phyloP scores from a whole-genome alignment of 1,140 invertebrate species.

The Thrips palmi region DNA sequence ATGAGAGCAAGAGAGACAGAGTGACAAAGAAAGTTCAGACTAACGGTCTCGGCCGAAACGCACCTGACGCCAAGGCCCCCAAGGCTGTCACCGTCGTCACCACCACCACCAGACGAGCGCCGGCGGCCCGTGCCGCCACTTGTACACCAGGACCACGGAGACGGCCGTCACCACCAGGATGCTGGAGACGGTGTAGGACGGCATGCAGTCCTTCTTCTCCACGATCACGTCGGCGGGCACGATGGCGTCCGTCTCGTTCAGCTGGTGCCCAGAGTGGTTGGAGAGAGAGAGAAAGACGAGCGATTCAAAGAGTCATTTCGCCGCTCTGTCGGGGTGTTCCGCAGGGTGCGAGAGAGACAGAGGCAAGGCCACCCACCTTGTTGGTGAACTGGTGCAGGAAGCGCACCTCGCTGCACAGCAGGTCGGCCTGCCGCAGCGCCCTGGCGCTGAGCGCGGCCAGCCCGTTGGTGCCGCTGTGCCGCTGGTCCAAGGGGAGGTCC shows the following conservation, averaged over 20 bases:
- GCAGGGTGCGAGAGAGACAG: no score
- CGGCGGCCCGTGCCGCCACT: no score
- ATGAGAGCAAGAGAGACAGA: no score
- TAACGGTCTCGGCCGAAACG: no score
- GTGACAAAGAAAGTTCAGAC: no score
- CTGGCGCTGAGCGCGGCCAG: slow-evolving; percentile 1
- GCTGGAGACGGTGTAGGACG: not conserved
- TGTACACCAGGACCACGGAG: slow-evolving; percentile 4
- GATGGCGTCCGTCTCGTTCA: slow-evolving; percentile 7
- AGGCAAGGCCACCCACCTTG: slow-evolving; percentile 9
- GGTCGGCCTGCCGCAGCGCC: not conserved
- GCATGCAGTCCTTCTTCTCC: slow-evolving; percentile 1
- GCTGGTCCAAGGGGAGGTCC: slow-evolving; percentile 1
- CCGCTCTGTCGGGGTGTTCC: no score
- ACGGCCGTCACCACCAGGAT: slow-evolving; percentile 3
- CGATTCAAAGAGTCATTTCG: no score
- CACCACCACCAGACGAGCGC: no score
- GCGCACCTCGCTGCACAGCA: slow-evolving; percentile 6
- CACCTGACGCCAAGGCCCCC: no score
- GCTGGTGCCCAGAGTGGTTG: slow-evolving; percentile 1
- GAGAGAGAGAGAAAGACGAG: not conserved
- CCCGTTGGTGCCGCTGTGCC: not conserved
- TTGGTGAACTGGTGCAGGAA: slow-evolving; percentile 6
- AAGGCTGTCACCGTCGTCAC: no score
- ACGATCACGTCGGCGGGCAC: slow-evolving; percentile 7